phyloP scores from a whole-genome alignment of 2,888 invertebrate species.

The Andrena flavipes region DNA sequence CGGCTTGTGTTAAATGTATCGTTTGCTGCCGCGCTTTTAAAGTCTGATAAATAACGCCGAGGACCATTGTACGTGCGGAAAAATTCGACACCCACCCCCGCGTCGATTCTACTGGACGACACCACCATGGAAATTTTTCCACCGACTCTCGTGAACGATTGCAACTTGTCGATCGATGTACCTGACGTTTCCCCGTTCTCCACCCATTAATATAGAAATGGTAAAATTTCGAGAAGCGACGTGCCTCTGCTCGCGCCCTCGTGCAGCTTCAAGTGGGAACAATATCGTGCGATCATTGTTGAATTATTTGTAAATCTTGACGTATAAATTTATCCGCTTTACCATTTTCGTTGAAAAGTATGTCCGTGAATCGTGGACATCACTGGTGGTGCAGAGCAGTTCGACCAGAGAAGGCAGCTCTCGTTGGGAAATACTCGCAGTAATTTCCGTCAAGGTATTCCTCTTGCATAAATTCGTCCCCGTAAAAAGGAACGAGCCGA shows the following conservation, averaged over 20 bases:
- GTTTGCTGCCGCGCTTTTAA: constrained; percentile 22
- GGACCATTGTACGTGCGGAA: neutral
- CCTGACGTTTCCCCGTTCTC: no score
- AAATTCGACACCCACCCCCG: neutral
- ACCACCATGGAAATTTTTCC: constrained; percentile 19
- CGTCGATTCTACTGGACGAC: no score
- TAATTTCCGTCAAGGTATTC: constrained; percentile 47
- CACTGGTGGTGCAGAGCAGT: constrained; percentile 15
- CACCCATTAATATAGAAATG: no score
- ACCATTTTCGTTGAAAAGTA: neutral
- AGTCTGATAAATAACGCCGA: constrained; percentile 30
- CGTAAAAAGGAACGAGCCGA: constrained; percentile 71
- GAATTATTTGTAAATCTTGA: no score
- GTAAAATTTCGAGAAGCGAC: no score
- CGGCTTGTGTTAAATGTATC: constrained; percentile 32
- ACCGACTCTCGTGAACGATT: neutral
- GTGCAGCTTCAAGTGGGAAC: no score
- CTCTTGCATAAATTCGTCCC: constrained; percentile 71
- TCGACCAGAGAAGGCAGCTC: constrained; percentile 18
- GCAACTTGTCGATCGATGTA: neutral
- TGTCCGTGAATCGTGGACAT: constrained; percentile 15
- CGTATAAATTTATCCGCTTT: no score
- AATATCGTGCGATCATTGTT: no score
- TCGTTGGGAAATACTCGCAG: constrained; percentile 35
- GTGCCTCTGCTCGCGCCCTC: no score